Evolutionary conservation across 1,140 invertebrate genomes (phyloP), one percentile per base, ranked within the genome.

Genomic region (Zophobas atratus): DNA sequence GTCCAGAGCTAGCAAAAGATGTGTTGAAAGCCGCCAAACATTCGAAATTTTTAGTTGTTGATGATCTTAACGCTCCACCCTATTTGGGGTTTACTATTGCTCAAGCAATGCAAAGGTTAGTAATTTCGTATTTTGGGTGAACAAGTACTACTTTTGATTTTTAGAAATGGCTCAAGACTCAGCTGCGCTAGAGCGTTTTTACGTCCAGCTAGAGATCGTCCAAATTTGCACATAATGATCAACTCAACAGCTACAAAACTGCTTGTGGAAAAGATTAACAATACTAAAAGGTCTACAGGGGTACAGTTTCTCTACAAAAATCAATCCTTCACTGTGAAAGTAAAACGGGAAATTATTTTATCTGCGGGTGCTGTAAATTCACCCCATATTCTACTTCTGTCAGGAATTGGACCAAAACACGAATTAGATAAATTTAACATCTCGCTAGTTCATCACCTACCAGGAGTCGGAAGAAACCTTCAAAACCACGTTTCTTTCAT

Each of bases 391-490:
- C 85, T 92, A 0, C 85, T 91, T 70, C 78, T 91, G 1, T 92
- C 90, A 3, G 91, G 91, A 1, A 87, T 92, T 8, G 91, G 91
- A 2, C 90, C 90, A 0, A 85, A 81, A 78, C 78, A 87, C 0
- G 88, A 91, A 90, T 34, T 87, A 81, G 35, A 87, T 84, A 70
- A 83, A 88, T 71, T 89, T 84, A 86, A 88, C 46, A 86, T 92
- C 39, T 84, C 80, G 72, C 82, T 85, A 57, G 88, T 91, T 0
- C 88, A 91, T 39, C 89, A 95, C 76, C 86, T 94, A n/a, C 92
- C 91, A 0, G 93, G 93, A 0, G 94, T 95, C 1, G 94, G 94
- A 0, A 88, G 91, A 76, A 95, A 95, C 82, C 85, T 95, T 0
- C 93, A 93, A 5, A 93, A 94, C 83, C 93, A 94, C 79, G 91